These are phyloP conservation scores for Saccopteryx bilineata DNA, from an alignment of 2,113 vertebrate genomes.

Conservation along the genomic window DNA sequence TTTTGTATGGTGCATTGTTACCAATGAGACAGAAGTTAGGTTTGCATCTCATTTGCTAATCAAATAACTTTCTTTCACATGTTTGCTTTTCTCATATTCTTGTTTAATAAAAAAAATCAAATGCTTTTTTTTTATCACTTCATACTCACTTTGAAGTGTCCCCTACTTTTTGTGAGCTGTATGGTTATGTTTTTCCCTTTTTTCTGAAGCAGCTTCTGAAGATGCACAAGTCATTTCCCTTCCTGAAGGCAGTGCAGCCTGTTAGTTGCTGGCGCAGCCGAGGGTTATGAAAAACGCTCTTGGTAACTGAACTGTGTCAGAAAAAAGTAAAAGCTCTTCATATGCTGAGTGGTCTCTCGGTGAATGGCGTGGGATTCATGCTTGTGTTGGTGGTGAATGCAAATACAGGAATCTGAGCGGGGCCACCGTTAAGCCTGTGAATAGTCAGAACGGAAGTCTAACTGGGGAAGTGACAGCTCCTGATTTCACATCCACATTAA, in stretches of 20 bases:
- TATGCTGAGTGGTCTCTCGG: constrained; percentile 9
- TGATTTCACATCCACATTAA: constrained; percentile 70
- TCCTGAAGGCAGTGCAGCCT: constrained; percentile 21
- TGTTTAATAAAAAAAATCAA: too few relatives aligned
- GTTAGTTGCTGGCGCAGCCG: not conserved
- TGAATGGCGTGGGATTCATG: constrained; percentile 58
- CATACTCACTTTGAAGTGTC: too few relatives aligned
- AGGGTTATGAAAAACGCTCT: constrained; percentile 42
- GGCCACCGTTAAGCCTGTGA: constrained; percentile 60
- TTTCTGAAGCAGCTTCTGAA: constrained; percentile 18
- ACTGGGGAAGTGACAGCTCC: constrained; percentile 66
- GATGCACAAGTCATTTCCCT: constrained; percentile 9
- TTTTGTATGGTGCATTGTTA: too few relatives aligned
- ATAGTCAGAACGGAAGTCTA: constrained; percentile 61
- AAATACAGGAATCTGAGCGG: constrained; percentile 67
- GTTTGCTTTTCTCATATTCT: too few relatives aligned
- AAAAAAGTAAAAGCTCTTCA: constrained; percentile 24
- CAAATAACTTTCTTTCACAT: too few relatives aligned
- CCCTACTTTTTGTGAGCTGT: too few relatives aligned
- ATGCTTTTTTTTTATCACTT: too few relatives aligned
- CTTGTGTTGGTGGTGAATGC: constrained; percentile 67
- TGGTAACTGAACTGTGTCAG: constrained; percentile 5
- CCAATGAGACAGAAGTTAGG: too few relatives aligned
- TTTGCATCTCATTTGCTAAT: too few relatives aligned
- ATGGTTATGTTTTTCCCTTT: constrained; percentile 22